Evolutionary conservation across 2,888 invertebrate genomes (phyloP).

Genomic region (Himalopsyche tibetana): DNA sequence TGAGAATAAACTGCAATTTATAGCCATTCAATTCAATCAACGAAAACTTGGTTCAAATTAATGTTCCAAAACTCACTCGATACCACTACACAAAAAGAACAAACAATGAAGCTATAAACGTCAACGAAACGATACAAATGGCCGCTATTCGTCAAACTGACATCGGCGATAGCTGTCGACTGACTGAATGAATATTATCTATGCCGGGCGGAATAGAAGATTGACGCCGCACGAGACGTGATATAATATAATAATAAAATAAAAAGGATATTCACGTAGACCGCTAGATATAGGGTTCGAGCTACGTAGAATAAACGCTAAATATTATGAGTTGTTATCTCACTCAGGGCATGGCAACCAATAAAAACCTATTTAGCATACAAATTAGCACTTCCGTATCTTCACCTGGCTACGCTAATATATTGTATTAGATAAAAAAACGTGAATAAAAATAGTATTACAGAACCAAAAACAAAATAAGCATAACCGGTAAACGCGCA

Average conservation of each 20-base stretch:
- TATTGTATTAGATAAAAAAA: too few species aligned
- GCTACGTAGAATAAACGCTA: too few species aligned
- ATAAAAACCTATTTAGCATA: background rate
- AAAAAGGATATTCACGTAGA: background rate
- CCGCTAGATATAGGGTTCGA: background rate
- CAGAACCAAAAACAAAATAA: too few species aligned
- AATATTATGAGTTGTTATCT: background rate
- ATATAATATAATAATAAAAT: too few species aligned
- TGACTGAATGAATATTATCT: background rate
- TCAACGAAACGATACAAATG: background rate
- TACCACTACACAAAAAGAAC: background rate
- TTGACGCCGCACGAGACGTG: background rate
- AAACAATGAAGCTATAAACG: background rate
- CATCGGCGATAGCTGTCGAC: background rate
- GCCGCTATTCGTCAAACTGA: background rate
- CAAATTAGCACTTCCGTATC: background rate
- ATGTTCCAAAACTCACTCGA: slow-evolving; percentile 15
- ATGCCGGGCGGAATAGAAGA: background rate
- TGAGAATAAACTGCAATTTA: background rate
- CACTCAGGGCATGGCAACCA: slow-evolving; percentile 3
- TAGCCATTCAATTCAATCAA: background rate
- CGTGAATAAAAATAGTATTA: too few species aligned
- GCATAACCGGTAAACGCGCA: too few species aligned
- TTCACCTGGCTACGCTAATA: too few species aligned
- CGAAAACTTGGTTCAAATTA: background rate